Percentiles rank a stretch among this genome's conserved stretches.
These are phyloP conservation scores for Leuciscus waleckii DNA, from an alignment of 2,797 vertebrate species.

Conservation along the genomic window DNA sequence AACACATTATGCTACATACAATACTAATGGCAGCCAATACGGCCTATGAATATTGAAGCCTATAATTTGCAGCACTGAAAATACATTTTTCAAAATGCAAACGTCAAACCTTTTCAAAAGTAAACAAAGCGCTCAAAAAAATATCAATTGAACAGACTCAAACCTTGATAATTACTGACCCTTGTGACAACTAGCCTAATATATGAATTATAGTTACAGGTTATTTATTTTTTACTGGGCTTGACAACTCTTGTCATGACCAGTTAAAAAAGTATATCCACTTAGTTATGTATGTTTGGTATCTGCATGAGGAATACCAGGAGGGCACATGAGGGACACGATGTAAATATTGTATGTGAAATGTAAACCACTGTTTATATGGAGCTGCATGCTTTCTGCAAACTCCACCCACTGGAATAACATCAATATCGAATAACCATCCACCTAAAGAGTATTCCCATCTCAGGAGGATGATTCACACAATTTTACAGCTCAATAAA, in stretches of 20 bases:
- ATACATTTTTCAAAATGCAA: neutral
- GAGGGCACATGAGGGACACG: neutral
- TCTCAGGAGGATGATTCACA: neutral
- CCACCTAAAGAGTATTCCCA: neutral
- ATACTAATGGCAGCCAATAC: neutral
- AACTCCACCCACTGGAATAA: neutral
- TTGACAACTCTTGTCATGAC: neutral
- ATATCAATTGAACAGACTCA: neutral
- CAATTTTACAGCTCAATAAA: neutral
- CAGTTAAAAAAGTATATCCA: neutral
- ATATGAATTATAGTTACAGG: neutral
- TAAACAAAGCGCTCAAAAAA: neutral
- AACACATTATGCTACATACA: neutral
- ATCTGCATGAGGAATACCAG: neutral
- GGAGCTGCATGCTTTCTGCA: neutral
- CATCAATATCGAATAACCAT: neutral
- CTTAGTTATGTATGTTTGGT: neutral
- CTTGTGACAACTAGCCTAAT: neutral
- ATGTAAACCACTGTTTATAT: neutral
- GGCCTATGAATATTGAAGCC: neutral
- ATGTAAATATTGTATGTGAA: neutral
- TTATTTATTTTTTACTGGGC: neutral
- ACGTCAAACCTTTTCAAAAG: neutral
- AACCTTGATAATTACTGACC: neutral
- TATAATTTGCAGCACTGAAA: neutral